Conservation (phyloP, 2,113 vertebrate genomes). For the Rhagologus leucostigma region DNA sequence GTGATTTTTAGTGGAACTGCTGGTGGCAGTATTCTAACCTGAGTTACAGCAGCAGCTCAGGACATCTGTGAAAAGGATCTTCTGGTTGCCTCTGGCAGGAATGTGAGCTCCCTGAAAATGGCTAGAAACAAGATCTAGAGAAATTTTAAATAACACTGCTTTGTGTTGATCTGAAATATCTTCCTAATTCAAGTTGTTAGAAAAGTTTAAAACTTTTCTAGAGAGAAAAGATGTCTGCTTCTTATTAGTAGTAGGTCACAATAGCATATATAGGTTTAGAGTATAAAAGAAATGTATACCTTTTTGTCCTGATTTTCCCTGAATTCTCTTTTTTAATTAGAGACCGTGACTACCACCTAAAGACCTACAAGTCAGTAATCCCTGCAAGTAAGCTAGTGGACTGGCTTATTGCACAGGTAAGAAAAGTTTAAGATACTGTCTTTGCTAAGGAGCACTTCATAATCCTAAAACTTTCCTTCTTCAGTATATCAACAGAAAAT, state of each 20-base stretch:
- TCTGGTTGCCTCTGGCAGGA: neutral
- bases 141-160: neutral
- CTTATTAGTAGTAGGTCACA: neutral
- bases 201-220: neutral
- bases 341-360: constrained; percentile 93
- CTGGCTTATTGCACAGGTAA: constrained; percentile 94
- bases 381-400: constrained; percentile 94
- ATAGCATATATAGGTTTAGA: neutral
- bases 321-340: constrained; percentile 66
- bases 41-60: neutral
- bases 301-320: neutral
- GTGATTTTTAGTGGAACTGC: neutral
- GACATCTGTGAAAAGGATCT: neutral
- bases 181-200: neutral
- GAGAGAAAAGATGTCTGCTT: neutral
- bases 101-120: neutral
- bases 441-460: neutral
- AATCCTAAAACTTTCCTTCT: neutral
- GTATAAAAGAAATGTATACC: neutral
- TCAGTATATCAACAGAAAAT: neutral
- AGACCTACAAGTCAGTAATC: constrained; percentile 96
- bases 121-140: neutral
- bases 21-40: neutral
- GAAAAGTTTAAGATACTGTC: neutral
- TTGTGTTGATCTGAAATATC: neutral